Evolutionary conservation across 92 coral and sea anemone genomes (phyloP).

Genomic region (Phymanthus crucifer): DNA sequence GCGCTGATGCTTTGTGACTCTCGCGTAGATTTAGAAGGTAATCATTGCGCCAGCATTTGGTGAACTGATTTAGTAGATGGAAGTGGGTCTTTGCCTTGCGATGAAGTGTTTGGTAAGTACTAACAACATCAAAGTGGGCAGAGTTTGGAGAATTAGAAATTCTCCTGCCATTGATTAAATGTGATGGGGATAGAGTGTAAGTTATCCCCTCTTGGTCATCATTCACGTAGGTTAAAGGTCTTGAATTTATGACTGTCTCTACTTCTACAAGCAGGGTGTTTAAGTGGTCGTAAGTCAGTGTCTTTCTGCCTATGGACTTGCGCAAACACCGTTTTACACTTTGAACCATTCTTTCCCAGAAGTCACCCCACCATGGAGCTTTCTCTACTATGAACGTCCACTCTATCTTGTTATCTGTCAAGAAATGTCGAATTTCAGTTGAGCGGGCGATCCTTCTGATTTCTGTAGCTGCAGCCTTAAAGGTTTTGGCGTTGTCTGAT

Average conservation of each 20-base stretch:
- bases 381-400: constrained; percentile 59
- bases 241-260: constrained; percentile 32
- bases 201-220: constrained; percentile 33
- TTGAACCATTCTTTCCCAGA: constrained; percentile 23
- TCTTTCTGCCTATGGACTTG: constrained; percentile 24
- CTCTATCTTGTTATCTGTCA: constrained; percentile 40
- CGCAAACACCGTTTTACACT: constrained; percentile 22
- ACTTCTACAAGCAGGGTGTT: constrained; percentile 26
- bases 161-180: constrained; percentile 52
- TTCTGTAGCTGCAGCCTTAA: constrained; percentile 38
- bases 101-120: constrained; percentile 38
- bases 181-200: constrained; percentile 53
- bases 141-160: constrained; percentile 42
- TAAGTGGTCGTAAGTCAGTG: constrained; percentile 28
- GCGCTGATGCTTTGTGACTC: not conserved
- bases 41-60: constrained; percentile 35
- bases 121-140: constrained; percentile 50
- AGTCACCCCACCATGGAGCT: constrained; percentile 67
- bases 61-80: constrained; percentile 37
- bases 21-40: constrained; percentile 26
- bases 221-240: constrained; percentile 31
- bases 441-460: constrained; percentile 31
- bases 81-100: constrained; percentile 29
- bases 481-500: constrained; percentile 51
- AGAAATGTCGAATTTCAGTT: constrained; percentile 30